A percentile compares a stretch with the other conserved stretches of the same genome.
These are phyloP conservation scores for Lasioglossum albipes DNA, from an alignment of 1,140 invertebrate species.

Conservation along the genomic window DNA sequence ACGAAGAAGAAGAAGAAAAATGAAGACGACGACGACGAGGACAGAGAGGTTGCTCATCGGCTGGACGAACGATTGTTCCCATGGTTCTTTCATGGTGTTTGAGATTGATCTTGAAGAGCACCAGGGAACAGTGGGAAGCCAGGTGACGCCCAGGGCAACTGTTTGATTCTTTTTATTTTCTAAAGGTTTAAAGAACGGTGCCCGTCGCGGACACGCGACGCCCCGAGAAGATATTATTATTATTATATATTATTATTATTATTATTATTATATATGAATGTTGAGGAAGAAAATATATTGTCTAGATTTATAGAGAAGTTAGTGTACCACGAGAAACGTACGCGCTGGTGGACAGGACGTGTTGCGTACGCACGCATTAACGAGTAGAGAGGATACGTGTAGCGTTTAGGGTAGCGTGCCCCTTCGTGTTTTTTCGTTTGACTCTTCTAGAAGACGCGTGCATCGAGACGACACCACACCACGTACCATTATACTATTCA, in stretches of 20 bases:
- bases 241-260: conserved; percentile 57
- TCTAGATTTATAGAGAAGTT: conserved; percentile 68
- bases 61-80: neutral
- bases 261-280: conserved; percentile 68
- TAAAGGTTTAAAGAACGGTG: conserved; percentile 44
- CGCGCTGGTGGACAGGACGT: neutral
- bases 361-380: neutral
- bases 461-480: neutral
- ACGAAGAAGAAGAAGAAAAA: neutral
- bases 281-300: conserved; percentile 69
- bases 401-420: conserved; percentile 27
- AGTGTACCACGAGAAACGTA: conserved; percentile 52
- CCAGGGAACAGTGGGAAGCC: neutral
- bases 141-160: conserved; percentile 39
- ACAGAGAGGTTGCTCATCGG: neutral
- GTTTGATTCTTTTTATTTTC: conserved; percentile 54
- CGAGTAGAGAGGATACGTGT: conserved; percentile 39
- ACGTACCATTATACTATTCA: neutral
- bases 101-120: neutral
- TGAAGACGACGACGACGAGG: neutral
- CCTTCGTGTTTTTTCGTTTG: neutral
- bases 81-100: neutral
- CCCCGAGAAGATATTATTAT: conserved; percentile 59
- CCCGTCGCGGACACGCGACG: conserved; percentile 28
- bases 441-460: conserved; percentile 27